phyloP scores from a whole-genome alignment of 2,888 invertebrate genomes.

The Petrolisthes cinctipes region DNA sequence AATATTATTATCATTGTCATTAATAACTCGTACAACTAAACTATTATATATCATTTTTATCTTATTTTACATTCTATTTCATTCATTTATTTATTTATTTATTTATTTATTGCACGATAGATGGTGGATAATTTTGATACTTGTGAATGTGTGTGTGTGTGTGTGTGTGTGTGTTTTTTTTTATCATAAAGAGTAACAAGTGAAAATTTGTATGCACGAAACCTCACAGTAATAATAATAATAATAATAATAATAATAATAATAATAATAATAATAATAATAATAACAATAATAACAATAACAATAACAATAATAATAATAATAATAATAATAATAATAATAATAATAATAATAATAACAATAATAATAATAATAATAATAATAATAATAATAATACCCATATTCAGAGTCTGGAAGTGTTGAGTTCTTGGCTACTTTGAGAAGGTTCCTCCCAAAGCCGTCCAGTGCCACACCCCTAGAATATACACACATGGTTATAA shows the following conservation, averaged over 20 bases:
- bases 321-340: no score
- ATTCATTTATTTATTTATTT: no score
- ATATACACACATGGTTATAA: no score
- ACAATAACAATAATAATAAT: no score
- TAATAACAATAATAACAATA: no score
- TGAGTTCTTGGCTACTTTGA: slow-evolving; percentile 29
- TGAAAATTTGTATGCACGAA: no score
- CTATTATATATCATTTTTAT: neutral
- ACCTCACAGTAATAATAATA: no score
- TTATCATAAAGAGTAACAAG: no score
- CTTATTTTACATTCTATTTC: neutral
- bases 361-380: no score
- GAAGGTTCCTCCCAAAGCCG: slow-evolving; percentile 39
- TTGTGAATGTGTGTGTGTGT: neutral
- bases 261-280: no score
- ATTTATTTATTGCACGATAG: no score
- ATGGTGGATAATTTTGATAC: neutral
- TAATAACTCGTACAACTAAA: neutral
- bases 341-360: neutral
- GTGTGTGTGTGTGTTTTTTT: neutral
- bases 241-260: no score
- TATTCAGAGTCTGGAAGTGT: slow-evolving; percentile 38
- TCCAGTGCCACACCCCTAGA: slow-evolving; percentile 48
- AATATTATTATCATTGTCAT: neutral
- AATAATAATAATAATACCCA: slow-evolving; percentile 19